A percentile compares a stretch with the other conserved stretches of the same genome.
phyloP scores from a whole-genome alignment of 2,888 invertebrate genomes.

The Bembecia ichneumoniformis region DNA sequence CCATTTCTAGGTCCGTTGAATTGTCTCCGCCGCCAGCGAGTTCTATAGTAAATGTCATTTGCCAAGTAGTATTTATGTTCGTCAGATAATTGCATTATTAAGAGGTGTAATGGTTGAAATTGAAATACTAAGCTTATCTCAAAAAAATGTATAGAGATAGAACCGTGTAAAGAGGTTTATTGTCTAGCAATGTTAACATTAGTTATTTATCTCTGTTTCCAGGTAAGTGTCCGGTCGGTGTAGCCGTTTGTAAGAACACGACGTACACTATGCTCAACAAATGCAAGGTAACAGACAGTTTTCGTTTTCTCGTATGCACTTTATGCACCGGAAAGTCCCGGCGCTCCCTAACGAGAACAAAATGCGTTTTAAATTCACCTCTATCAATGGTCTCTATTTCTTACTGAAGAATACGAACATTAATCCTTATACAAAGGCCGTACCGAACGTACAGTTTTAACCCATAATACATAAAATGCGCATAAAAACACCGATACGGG shows the following conservation, averaged over 20 bases:
- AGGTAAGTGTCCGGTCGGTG: slow-evolving; percentile 39
- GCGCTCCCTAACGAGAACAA: slow-evolving; percentile 40
- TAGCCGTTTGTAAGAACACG: neutral
- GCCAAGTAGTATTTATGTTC: too few species aligned
- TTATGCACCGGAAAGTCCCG: neutral
- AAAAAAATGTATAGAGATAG: too few species aligned
- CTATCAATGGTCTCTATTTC: slow-evolving; percentile 2
- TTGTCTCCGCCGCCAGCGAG: too few species aligned
- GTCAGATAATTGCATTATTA: too few species aligned
- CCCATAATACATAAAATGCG: slow-evolving; percentile 29
- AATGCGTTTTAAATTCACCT: slow-evolving; percentile 51
- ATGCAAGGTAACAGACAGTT: slow-evolving; percentile 14
- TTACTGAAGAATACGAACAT: slow-evolving; percentile 33
- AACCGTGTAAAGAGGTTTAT: too few species aligned
- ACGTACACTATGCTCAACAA: neutral
- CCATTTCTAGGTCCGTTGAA: too few species aligned
- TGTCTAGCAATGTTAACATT: too few species aligned
- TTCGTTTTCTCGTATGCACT: neutral
- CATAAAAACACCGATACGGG: slow-evolving; percentile 42
- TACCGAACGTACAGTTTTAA: slow-evolving; percentile 31
- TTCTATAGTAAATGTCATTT: too few species aligned
- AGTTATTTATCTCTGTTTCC: slow-evolving; percentile 26
- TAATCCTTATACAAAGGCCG: slow-evolving; percentile 28
- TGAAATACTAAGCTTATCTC: too few species aligned
- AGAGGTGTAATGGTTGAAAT: too few species aligned